Conservation (phyloP, 1,140 invertebrate genomes). For the Lamellibrachia luymesi region DNA sequence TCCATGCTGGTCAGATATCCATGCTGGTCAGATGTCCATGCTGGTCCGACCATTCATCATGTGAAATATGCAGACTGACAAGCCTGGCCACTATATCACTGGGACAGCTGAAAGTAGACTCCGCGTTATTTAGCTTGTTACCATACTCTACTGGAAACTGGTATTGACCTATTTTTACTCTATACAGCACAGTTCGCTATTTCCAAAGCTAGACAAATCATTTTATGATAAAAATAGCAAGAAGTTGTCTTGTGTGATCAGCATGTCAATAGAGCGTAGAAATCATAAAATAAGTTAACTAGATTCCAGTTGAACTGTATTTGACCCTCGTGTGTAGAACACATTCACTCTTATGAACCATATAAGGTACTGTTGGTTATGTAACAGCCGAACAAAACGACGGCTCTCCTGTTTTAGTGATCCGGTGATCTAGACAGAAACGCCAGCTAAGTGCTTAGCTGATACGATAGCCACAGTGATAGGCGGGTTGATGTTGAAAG, state of each 20-base stretch:
- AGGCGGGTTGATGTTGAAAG: neutral
- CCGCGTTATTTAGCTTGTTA: neutral
- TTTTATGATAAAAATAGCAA: neutral
- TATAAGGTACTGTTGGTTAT: neutral
- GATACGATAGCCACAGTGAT: neutral
- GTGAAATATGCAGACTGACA: neutral
- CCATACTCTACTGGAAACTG: neutral
- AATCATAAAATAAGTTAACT: neutral
- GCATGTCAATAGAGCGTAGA: neutral
- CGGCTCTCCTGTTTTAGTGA: neutral
- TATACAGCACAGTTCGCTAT: neutral
- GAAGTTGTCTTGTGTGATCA: neutral
- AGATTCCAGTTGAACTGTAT: neutral
- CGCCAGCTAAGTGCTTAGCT: neutral
- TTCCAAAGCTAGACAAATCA: neutral
- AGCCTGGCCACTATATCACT: neutral
- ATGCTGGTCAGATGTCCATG: neutral
- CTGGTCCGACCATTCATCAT: neutral
- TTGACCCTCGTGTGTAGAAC: neutral
- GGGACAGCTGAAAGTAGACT: neutral
- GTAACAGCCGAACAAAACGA: neutral
- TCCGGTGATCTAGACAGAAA: too few species aligned
- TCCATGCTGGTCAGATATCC: neutral
- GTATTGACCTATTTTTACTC: neutral
- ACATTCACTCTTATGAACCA: neutral